Base-by-base conservation (phyloP, 1,140 invertebrate species). In the Bicyclus anynana region DNA sequence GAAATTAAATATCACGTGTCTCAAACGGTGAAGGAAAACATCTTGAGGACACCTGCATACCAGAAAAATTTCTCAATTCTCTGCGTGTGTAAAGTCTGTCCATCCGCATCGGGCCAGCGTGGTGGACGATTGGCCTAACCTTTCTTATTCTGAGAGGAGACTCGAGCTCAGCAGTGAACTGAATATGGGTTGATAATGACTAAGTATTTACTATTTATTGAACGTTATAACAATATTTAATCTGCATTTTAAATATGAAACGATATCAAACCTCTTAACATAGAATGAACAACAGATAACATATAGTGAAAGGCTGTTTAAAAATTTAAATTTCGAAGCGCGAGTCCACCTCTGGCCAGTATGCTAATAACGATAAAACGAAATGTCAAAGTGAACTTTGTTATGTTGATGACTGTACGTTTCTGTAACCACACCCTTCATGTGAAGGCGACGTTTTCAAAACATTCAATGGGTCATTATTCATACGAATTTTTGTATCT, bases 331-430 rank as follows among this genome's bases (percentile, higher is more conserved):
- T 69, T 58, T 53, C 51, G 50, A 58, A 65, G 63, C 61, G 61
- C 56, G 49, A 51, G 69, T 78, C 67, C 66, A 65, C 59, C 57
- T 59, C 71, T 85, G 80, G 72, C 75, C 77, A 77, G 78, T 84
- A 84, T 84, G 80, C 71, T 82, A 85, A 84, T 84, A 47, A 40
- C 58, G 58, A 76, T 72, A 72, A 74, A 67, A 73, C 62, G 71
- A 79, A 82, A 85, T 77, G 80, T 81, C 80, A 85, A 65, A 61
- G 62, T 63, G 53, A 61, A 65, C 63, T 73, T 68, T 75, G 76
- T 78, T 71, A 65, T 76, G 79, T 69, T 72, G 75, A 81, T 81
- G 80, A 83, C 73, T 81, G 64, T 75, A 80, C 77, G 72, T 66
- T 73, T 74, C 65, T 70, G 59, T 69, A 59, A 70, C 65, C 77